These are phyloP conservation scores for Nasonia oneida DNA, from an alignment of 2,888 invertebrate genomes.

Conservation along the genomic window DNA sequence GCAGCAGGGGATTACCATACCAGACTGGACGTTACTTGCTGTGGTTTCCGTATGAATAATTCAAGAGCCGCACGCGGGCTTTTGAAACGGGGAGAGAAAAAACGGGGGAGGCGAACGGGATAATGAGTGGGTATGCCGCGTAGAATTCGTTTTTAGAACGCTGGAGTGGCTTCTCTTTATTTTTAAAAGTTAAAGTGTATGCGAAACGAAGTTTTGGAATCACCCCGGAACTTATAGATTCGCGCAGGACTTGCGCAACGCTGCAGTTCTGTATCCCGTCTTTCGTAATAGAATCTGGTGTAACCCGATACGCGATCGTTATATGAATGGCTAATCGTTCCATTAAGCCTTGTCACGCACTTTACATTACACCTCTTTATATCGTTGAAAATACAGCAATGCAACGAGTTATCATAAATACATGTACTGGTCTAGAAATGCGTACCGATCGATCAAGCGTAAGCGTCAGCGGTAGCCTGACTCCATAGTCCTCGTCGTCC, in stretches of 20 bases:
- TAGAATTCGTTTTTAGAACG: constrained; percentile 29
- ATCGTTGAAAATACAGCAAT: no score
- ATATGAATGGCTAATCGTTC: constrained; percentile 43
- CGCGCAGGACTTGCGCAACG: constrained; percentile 35
- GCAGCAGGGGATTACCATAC: constrained; percentile 62
- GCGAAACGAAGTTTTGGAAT: constrained; percentile 17
- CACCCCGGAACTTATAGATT: constrained; percentile 52
- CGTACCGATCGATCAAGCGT: constrained; percentile 7
- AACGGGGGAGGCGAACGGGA: not conserved
- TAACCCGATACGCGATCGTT: not conserved
- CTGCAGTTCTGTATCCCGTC: constrained; percentile 12
- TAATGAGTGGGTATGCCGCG: constrained; percentile 41
- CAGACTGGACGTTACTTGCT: constrained; percentile 66
- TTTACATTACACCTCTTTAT: no score
- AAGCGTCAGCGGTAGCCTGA: not conserved
- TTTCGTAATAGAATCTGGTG: constrained; percentile 35
- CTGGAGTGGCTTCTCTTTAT: no score
- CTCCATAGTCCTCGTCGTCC: not conserved
- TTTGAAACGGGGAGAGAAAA: constrained; percentile 64
- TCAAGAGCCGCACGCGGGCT: constrained; percentile 62
- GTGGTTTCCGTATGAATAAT: constrained; percentile 70
- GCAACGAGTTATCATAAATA: not conserved
- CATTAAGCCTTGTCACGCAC: not conserved
- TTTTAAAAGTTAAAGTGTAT: not conserved
- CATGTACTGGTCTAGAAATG: not conserved